Evolutionary conservation across 1,140 invertebrate genomes (phyloP).

Genomic region (Alviniconcha marisindica): DNA sequence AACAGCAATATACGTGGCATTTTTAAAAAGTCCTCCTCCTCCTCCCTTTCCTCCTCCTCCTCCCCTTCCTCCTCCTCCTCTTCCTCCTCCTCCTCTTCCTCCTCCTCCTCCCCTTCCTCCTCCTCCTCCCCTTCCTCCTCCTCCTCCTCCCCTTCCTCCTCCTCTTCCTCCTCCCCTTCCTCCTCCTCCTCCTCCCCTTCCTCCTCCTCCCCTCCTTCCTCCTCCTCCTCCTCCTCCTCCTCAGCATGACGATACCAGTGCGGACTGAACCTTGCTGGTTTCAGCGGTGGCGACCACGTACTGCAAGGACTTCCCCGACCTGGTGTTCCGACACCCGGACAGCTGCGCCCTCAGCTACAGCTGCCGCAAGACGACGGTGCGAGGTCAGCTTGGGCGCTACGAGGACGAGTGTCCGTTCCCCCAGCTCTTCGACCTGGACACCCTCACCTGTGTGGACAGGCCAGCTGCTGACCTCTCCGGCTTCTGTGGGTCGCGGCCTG

Average conservation of each 20-base stretch:
- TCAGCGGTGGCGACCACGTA: constrained; percentile 50
- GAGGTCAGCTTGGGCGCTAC: constrained; percentile 48
- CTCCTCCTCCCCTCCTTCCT: too few species aligned
- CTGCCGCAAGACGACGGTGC: constrained; percentile 51
- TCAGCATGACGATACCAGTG: too few species aligned
- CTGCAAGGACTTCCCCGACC: constrained; percentile 54
- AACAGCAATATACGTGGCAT: not conserved
- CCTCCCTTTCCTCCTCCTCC: too few species aligned
- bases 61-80: too few species aligned
- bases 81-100: too few species aligned
- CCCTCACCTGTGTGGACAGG: constrained; percentile 53
- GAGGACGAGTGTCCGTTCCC: constrained; percentile 62
- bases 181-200: too few species aligned
- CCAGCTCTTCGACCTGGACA: constrained; percentile 55
- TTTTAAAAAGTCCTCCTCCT: not conserved
- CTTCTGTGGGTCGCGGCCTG: constrained; percentile 51
- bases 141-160: too few species aligned
- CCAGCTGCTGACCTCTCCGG: constrained; percentile 32
- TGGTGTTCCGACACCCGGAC: constrained; percentile 54
- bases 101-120: too few species aligned
- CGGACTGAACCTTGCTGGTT: too few species aligned
- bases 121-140: too few species aligned
- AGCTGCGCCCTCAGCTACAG: constrained; percentile 61
- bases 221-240: too few species aligned
- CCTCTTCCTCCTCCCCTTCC: too few species aligned